Percentiles rank a stretch among this genome's conserved stretches.
Evolutionary conservation across 1,140 invertebrate species (phyloP).

Genomic region (Drosophila novamexicana): DNA sequence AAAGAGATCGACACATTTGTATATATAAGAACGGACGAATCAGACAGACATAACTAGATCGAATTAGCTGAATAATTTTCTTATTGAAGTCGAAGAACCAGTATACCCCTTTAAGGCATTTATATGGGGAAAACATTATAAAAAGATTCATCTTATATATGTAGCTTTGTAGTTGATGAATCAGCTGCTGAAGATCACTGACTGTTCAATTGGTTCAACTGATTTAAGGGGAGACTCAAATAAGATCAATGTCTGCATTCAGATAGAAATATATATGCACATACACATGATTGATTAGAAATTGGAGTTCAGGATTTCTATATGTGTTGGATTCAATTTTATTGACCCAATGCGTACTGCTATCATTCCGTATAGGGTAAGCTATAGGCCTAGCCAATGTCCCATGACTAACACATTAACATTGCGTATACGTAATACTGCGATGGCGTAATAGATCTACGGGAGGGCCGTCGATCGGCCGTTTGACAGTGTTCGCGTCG

Average conservation of each 20-base stretch:
- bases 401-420: conserved; percentile 56
- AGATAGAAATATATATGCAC: neutral
- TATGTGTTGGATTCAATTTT: neutral
- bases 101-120: too few species aligned
- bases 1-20: too few species aligned
- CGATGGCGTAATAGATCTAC: conserved; percentile 78
- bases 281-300: conserved; percentile 5
- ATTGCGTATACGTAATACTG: conserved; percentile 47
- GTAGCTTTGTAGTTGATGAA: conserved; percentile 13
- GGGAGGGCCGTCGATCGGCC: conserved; percentile 46
- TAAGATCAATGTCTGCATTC: conserved; percentile 30
- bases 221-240: conserved; percentile 3
- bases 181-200: conserved; percentile 24
- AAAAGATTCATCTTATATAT: neutral
- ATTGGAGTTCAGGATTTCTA: conserved; percentile 6
- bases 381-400: conserved; percentile 8
- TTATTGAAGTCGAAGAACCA: too few species aligned
- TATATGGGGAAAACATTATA: neutral
- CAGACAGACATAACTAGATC: too few species aligned
- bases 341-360: neutral
- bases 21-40: too few species aligned
- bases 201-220: conserved; percentile 22
- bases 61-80: too few species aligned
- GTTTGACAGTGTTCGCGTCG: conserved; percentile 22
- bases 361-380: neutral